Base-by-base conservation (phyloP, 2,797 vertebrate species). In the Dromococcyx pavoninus region DNA sequence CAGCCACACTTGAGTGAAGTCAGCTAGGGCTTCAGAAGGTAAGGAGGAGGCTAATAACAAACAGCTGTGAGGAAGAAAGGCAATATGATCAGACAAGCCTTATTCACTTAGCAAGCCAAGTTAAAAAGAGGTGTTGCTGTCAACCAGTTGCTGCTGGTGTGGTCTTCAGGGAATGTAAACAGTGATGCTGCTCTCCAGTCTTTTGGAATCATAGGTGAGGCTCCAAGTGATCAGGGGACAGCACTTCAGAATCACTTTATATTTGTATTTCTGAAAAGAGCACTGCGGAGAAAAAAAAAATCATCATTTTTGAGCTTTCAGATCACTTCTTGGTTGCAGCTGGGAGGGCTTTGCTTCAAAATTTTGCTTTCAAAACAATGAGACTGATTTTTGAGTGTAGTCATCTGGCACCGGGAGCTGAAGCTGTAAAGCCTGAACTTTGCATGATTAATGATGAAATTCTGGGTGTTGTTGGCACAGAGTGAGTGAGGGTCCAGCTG, bases 91-190 rank as follows among this genome's bases (percentile, higher is more conserved):
- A 44, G 27, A 9, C 14, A 21, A 53, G 30, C n/a, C 30, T 33
- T 9, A 6, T 44, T 39, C 5, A 0, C 17, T 15, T 5, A 37
- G 66, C 33, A 37, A 69, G 6, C 2, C 30, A 21, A 44, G 35
- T 41, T 56, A 33, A 56, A 32, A 33, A n/a, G 32, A 56, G 48
- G 5, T 5, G 0, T 1, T 22, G 25, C 1, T 50, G 89, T 5
- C 67, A 79, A 72, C 1, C 5, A 22, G 32, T n/a, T 5, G 0
- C 56, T 78, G 62, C 77, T 58, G 54, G 21, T 54, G 2, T 9
- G 35, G 19, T 33, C 32, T 39, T 67, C 25, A 39, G 58, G 37
- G 53, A 39, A 50, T 56, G 44, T 4, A 13, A 71, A 65, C n/a
- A 60, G 30, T 3, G 79, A 7, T 44, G 60, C n/a, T 86, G 22